These are phyloP conservation scores for Hippocampus guttulatus DNA, from an alignment of 2,113 vertebrate species.

Conservation along the genomic window DNA sequence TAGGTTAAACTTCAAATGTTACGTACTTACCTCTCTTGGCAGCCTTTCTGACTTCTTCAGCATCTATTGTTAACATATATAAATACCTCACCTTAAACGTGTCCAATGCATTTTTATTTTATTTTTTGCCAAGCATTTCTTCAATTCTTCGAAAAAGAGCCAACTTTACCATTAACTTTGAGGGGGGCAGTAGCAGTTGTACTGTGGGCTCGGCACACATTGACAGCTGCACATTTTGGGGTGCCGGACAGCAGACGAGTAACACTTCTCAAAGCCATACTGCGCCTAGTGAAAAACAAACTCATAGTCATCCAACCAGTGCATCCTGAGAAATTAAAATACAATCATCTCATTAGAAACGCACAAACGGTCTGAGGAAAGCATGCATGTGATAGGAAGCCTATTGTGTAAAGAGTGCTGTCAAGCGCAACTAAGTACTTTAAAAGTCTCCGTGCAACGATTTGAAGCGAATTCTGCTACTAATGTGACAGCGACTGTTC, in stretches of 20 bases:
- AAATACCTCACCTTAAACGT: neutral
- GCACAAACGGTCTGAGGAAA: too few relatives aligned
- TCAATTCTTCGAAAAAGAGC: neutral
- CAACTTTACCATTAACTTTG: conserved; percentile 20
- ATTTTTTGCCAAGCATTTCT: neutral
- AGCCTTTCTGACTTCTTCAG: conserved; percentile 41
- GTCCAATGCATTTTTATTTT: neutral
- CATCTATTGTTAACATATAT: conserved; percentile 39
- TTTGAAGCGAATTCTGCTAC: neutral
- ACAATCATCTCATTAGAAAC: neutral
- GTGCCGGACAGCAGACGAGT: conserved; percentile 50
- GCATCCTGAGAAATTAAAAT: neutral
- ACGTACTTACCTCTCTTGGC: conserved; percentile 47
- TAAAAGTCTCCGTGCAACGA: neutral
- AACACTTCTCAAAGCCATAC: conserved; percentile 67
- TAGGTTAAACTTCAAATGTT: neutral
- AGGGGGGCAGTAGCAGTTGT: conserved; percentile 36
- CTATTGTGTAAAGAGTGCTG: neutral
- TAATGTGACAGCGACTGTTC: neutral
- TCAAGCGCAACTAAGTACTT: neutral
- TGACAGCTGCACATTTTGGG: conserved; percentile 37
- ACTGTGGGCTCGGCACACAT: conserved; percentile 57
- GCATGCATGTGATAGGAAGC: neutral
- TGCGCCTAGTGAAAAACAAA: conserved; percentile 3
- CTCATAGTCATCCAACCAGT: neutral